A percentile compares a stretch with the other conserved stretches of the same genome.
These are phyloP conservation scores for Nomada ferruginata DNA, from an alignment of 2,888 invertebrate genomes.

Conservation along the genomic window DNA sequence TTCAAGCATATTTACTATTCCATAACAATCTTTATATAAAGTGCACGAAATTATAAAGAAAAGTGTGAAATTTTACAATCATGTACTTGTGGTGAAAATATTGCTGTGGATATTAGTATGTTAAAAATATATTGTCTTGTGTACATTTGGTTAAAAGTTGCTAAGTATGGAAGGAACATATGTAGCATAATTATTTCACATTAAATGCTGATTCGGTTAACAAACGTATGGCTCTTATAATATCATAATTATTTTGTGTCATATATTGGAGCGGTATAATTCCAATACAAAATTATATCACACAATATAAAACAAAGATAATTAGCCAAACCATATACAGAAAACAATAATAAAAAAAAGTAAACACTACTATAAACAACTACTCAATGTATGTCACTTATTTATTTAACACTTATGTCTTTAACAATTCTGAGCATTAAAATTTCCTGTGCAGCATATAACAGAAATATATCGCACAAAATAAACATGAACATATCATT, in stretches of 20 bases:
- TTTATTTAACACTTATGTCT: conserved; percentile 57
- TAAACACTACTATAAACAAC: conserved; percentile 34
- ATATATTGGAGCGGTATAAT: conserved; percentile 13
- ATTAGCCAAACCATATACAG: conserved; percentile 15
- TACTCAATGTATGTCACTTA: conserved; percentile 28
- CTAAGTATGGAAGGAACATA: conserved; percentile 40
- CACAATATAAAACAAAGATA: conserved; percentile 9
- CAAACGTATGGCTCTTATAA: conserved; percentile 13
- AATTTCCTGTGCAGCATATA: conserved; percentile 29
- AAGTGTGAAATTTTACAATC: conserved; percentile 15
- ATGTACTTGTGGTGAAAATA: conserved; percentile 12
- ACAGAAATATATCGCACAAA: conserved; percentile 29
- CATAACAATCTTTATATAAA: conserved; percentile 16
- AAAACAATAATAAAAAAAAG: conserved; percentile 28
- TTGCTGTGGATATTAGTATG: conserved; percentile 20
- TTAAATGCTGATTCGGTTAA: conserved; percentile 32
- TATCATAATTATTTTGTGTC: conserved; percentile 28
- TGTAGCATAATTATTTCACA: conserved; percentile 33
- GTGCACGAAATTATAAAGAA: conserved; percentile 16
- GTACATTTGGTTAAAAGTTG: conserved; percentile 29
- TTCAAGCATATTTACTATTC: conserved; percentile 20
- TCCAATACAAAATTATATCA: conserved; percentile 11
- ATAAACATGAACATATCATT: conserved; percentile 41
- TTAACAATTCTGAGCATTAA: conserved; percentile 53
- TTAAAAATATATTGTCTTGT: conserved; percentile 32